Evolutionary conservation across 2,888 invertebrate species (phyloP).

Genomic region (Halictus quadricinctus): DNA sequence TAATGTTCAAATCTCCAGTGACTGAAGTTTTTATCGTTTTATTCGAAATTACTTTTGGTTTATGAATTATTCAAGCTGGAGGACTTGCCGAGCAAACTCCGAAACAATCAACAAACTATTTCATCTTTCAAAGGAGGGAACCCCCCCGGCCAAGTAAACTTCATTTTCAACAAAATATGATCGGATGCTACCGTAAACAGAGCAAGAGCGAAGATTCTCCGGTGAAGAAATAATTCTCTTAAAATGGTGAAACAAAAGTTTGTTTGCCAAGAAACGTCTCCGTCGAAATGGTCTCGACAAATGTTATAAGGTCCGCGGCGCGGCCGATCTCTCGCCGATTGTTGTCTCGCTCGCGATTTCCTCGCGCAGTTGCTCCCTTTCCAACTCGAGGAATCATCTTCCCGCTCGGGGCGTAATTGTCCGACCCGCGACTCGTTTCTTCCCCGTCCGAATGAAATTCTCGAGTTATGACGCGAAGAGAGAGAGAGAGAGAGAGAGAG

Average conservation of each 20-base stretch:
- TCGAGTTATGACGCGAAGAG: constrained; percentile 3
- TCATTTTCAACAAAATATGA: not conserved
- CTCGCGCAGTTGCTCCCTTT: not conserved
- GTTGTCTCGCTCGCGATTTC: constrained; percentile 24
- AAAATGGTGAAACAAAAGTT: constrained; percentile 28
- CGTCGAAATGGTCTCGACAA: not conserved
- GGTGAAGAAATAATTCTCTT: constrained; percentile 30
- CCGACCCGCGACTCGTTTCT: constrained; percentile 1
- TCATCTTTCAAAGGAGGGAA: not conserved
- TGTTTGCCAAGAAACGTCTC: not conserved
- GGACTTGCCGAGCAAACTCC: not conserved
- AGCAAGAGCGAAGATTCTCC: not conserved
- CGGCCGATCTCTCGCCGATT: constrained; percentile 9
- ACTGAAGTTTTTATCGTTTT: no score
- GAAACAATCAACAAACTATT: not conserved
- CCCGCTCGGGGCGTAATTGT: constrained; percentile 15
- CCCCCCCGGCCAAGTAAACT: not conserved
- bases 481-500: no score
- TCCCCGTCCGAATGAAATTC: constrained; percentile 24
- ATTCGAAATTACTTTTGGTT: not conserved
- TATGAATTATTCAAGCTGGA: not conserved
- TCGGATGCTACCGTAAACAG: not conserved
- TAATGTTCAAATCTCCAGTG: not conserved
- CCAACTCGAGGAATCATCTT: not conserved
- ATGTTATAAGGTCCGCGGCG: not conserved